Evolutionary conservation across 2,113 vertebrate species (phyloP), one percentile per base, ranked within the genome.

Genomic region (Mixornis gularis): DNA sequence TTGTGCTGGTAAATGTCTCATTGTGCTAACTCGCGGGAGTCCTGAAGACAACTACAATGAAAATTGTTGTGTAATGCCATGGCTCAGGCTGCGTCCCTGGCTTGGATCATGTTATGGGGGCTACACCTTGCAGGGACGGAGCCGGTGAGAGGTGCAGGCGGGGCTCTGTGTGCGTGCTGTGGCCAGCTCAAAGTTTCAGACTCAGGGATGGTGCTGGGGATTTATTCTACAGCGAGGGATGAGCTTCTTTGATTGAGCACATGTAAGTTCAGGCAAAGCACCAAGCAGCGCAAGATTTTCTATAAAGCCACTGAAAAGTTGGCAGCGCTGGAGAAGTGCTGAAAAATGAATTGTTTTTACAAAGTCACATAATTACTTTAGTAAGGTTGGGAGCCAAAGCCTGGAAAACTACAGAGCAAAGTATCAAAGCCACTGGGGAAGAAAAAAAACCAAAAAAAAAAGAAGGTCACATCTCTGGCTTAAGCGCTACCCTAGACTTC

Each of bases 321-420:
- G 81, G 73, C 84, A 72, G 80, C 0, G 17, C 52, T 27, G 72
- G n/a, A 53, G 80, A 79, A 95, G 70, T 49, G 66, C 40, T 79
- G 70, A 91, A 93, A 92, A 92, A 91, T 69, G 38, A 91, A 95
- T 92, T 82, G 84, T 81, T 91, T 91, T 89, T 85, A 59, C 52
- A 26, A 78, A 95, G 84, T 71, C 20, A 1, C 65, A 10, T 80
- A 87, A 81, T 79, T 86, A n/a, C 38, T 89, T 93, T 21, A 68
- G 80, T 40, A 65, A 64, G 32, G 49, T 56, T 62, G 81, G n/a
- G 44, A 85, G 85, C 77, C 85, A 92, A 78, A 78, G 82, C 79
- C 64, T 88, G 44, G 30, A 84, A 86, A 66, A 83, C 60, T 27
- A 46, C 46, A 71, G 52, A 72, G 64, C 6, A 27, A 59, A 92